Evolutionary conservation across 2,888 invertebrate genomes (phyloP), one percentile per base, ranked within the genome.

Genomic region (Rugalucina vietnamica): DNA sequence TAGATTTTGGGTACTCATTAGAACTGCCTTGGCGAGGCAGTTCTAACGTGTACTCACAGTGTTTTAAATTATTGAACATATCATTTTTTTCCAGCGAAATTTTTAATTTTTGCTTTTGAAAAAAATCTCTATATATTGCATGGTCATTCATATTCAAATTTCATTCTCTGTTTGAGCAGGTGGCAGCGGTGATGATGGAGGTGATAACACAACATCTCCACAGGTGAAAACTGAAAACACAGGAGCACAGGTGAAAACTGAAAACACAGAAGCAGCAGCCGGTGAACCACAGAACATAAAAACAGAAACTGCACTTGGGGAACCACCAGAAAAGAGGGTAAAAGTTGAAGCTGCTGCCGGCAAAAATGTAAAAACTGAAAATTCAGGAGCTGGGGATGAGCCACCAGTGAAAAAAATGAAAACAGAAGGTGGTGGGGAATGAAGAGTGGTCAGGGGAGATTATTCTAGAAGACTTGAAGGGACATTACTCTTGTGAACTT

Each of bases 281-380:
- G n/a, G n/a, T n/a, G n/a, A n/a, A n/a, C n/a, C n/a, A n/a, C n/a
- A n/a, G n/a, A n/a, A n/a, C n/a, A n/a, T n/a, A n/a, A n/a, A n/a
- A n/a, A n/a, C n/a, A n/a, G n/a, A n/a, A 43, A 43, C 12, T 43
- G 43, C 54, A 50, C 32, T 32, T 0, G 54, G 34, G 29, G 78
- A 54, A 54, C 78, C 78, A 50, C 54, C 78, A n/a, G 72, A 36
- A 24, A 78, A 78, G 39, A 70, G 72, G 29, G 34, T 57, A 18
- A 78, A 72, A 37, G 10, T 50, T n/a, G 78, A 71, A 32, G 34
- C 18, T 29, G 32, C 29, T 18, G 69, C 14, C 14, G 21, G 24
- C 4, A 54, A 54, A 54, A 54, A 10, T n/a, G 54, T 12, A 54
- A 54, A 54, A n/a, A 54, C 10, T 12, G 21, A 54, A 54, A 57